Evolutionary conservation across 2,113 vertebrate species (phyloP), one percentile per base, ranked within the genome.

Genomic region (Tichodroma muraria): DNA sequence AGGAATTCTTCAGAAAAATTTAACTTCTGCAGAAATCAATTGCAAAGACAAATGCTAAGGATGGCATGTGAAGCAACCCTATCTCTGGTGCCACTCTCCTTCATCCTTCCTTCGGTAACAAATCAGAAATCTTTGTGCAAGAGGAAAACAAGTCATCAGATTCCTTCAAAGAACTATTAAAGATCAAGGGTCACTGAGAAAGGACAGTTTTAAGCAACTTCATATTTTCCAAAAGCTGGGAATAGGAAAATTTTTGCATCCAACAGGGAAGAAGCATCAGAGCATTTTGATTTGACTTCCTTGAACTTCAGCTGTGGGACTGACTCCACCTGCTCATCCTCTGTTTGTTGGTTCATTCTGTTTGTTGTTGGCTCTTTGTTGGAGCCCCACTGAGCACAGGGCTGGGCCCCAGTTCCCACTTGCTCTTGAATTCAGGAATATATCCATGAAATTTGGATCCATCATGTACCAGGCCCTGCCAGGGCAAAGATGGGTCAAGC

Each of bases 311-410:
- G 20, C 35, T 54, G 20, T 40, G 35, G 59, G 54, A 56, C 20
- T 72, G 49, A 44, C 6, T 40, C 23, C 37, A 33, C 15, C 38
- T n/a, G 25, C 20, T 37, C 38, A 59, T 8, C 10, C 28, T 35
- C 21, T 30, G 9, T 1, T 0, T 30, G 13, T 10, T 24, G 44
- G 35, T 2, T 19, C 33, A 14, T n/a, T n/a, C n/a, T n/a, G n/a
- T n/a, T n/a, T n/a, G n/a, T n/a, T n/a, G n/a, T n/a, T n/a, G n/a
- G n/a, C n/a, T n/a, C n/a, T n/a, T n/a, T n/a, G n/a, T n/a, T n/a
- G 64, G 20, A 84, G 38, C 33, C 28, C 30, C 35, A 27, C 13
- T 10, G 31, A 75, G 42, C 54, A 30, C 54, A 80, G 45, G 25
- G 15, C 12, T 1, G 0, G 37, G 25, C 21, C 38, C 16, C 54